These are phyloP conservation scores for Nematopogon swammerdamellus DNA, from an alignment of 2,888 invertebrate genomes.

Conservation along the genomic window DNA sequence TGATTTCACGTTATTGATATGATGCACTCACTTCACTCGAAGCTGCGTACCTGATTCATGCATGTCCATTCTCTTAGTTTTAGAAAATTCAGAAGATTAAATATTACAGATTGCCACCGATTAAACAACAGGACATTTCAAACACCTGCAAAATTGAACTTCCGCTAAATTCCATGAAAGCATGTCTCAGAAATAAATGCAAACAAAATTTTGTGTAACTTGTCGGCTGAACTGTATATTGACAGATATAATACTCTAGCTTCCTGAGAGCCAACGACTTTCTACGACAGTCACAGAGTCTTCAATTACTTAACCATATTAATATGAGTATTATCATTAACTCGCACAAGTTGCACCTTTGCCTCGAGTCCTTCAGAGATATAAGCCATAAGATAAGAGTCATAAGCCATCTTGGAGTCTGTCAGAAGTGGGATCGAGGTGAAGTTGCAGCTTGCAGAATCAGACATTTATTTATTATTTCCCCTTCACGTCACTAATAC, in stretches of 20 bases:
- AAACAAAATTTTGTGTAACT: background rate
- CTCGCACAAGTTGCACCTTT: background rate
- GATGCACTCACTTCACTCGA: background rate
- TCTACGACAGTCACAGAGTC: background rate
- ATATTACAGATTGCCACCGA: background rate
- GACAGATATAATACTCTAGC: too few relatives aligned
- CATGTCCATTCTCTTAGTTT: background rate
- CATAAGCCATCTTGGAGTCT: too few relatives aligned
- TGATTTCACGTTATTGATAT: background rate
- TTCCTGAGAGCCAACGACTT: background rate
- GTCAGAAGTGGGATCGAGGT: background rate
- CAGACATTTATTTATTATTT: background rate
- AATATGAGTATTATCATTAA: background rate
- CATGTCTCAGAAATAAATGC: slow-evolving; percentile 49
- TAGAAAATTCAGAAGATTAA: background rate
- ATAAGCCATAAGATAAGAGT: too few relatives aligned
- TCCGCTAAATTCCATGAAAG: slow-evolving; percentile 43
- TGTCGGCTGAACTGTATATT: background rate
- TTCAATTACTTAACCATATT: background rate
- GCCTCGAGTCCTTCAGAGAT: background rate
- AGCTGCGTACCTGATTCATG: background rate
- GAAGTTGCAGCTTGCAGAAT: background rate
- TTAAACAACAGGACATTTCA: background rate
- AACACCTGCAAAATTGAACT: background rate
- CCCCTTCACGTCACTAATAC: background rate